phyloP scores from a whole-genome alignment of 2,797 vertebrate species.

The Pelochelys cantorii region DNA sequence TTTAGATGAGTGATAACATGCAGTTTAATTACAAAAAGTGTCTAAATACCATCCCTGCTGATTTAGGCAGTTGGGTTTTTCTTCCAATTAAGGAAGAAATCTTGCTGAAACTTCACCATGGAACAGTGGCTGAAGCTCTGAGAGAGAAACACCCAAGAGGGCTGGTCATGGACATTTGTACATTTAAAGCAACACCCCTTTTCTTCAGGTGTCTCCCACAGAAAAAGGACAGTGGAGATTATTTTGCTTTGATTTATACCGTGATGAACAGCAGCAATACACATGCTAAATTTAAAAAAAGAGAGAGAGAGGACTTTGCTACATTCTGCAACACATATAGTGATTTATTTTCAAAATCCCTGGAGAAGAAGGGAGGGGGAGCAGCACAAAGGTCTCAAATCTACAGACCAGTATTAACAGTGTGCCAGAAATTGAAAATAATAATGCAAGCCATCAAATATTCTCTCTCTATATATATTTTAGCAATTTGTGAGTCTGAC shows the following conservation, averaged over 20 bases:
- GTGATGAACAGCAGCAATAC: accelerated
- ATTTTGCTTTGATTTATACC: neutral
- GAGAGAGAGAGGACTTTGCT: neutral
- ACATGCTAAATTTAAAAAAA: neutral
- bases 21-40: neutral
- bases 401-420: neutral
- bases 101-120: neutral
- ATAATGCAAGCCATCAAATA: neutral
- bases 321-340: neutral
- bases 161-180: neutral
- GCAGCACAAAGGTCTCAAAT: neutral
- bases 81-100: neutral
- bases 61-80: neutral
- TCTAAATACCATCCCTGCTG: neutral
- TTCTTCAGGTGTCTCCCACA: neutral
- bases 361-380: neutral
- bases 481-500: too few relatives aligned
- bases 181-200: neutral
- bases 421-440: neutral
- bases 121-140: neutral
- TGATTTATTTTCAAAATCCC: neutral
- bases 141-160: neutral
- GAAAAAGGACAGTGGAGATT: neutral
- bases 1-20: neutral
- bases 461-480: neutral